Conservation (phyloP, 2,797 vertebrate species). For the Anguilla anguilla region DNA sequence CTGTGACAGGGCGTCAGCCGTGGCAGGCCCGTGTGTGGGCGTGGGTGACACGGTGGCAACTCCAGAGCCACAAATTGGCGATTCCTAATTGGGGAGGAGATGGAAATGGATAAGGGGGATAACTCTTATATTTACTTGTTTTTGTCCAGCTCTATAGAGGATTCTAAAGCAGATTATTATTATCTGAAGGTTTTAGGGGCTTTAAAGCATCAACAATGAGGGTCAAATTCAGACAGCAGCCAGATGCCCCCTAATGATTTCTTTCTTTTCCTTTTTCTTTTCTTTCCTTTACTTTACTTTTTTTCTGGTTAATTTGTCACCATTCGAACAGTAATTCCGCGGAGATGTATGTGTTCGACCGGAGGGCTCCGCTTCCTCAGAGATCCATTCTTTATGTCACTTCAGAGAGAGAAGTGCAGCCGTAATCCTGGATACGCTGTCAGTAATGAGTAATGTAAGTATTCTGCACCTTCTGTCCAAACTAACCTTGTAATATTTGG, state of each 20-base stretch:
- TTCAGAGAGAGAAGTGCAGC: not conserved
- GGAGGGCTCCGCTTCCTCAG: not conserved
- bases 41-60: not conserved
- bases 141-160: not conserved
- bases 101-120: no score
- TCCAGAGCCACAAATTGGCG: not conserved
- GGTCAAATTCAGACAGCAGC: not conserved
- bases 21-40: no score
- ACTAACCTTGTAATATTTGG: slow-evolving; percentile 1
- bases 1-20: not conserved
- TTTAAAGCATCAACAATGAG: slow-evolving; percentile 20
- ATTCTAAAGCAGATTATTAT: not conserved
- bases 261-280: not conserved
- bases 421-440: slow-evolving; percentile 8
- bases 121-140: not conserved
- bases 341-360: not conserved
- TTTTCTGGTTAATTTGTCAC: not conserved
- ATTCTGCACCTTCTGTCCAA: slow-evolving; percentile 12
- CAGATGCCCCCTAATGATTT: not conserved
- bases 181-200: not conserved
- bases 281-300: not conserved
- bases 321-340: not conserved
- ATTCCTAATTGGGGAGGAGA: not conserved
- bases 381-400: slow-evolving; percentile 17
- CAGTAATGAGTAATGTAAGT: slow-evolving; percentile 13